Percentiles rank a stretch among this genome's conserved stretches.
Conservation (phyloP, 2,888 invertebrate genomes). For the Melinaea marsaeus region DNA sequence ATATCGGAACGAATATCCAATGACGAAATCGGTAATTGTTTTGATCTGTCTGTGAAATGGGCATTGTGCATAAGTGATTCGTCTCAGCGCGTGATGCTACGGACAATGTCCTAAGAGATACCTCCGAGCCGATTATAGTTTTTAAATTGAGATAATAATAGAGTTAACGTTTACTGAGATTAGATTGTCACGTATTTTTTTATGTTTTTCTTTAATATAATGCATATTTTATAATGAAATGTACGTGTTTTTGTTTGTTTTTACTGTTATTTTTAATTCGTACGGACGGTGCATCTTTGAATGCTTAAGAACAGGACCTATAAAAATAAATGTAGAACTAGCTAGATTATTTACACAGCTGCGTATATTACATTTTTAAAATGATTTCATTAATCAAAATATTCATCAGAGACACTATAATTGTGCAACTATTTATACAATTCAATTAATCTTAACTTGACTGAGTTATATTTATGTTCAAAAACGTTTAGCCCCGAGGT, state of each 20-base stretch:
- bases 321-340: no score
- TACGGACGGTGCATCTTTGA: no score
- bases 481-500: slow-evolving; percentile 21
- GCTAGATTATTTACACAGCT: no score
- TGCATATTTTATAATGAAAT: no score
- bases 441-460: slow-evolving; percentile 13
- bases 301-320: no score
- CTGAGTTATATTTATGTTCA: slow-evolving; percentile 15
- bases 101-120: slow-evolving; percentile 19
- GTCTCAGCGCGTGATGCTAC: slow-evolving; percentile 55
- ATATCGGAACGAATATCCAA: slow-evolving; percentile 71
- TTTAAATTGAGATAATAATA: neutral
- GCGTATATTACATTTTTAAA: no score
- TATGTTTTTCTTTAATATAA: neutral
- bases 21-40: slow-evolving; percentile 65
- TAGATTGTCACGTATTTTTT: neutral
- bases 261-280: no score
- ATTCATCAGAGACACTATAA: no score
- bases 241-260: no score
- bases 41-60: slow-evolving; percentile 63
- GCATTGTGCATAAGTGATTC: slow-evolving; percentile 66
- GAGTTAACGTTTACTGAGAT: neutral
- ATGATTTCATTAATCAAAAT: no score
- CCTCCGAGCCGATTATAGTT: slow-evolving; percentile 4
- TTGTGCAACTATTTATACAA: slow-evolving; percentile 10